These are phyloP conservation scores for Anoplolepis gracilipes DNA, from an alignment of 1,140 invertebrate species.

Conservation along the genomic window DNA sequence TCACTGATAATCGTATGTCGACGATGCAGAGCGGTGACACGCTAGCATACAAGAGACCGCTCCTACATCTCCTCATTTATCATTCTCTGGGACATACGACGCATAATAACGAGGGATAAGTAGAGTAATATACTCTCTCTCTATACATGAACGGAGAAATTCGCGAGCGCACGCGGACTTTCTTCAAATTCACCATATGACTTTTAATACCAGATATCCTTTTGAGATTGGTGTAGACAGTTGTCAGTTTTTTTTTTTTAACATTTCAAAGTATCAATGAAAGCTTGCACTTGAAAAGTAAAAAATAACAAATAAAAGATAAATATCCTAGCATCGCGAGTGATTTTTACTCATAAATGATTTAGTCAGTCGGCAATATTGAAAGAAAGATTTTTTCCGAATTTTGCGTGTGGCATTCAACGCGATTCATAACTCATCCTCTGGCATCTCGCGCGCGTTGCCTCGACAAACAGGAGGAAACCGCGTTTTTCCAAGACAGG, in stretches of 20 bases:
- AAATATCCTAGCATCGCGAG: not conserved
- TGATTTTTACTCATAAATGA: not conserved
- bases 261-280: not conserved
- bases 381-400: not conserved
- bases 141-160: slow-evolving; percentile 18
- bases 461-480: not conserved
- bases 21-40: slow-evolving; percentile 28
- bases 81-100: slow-evolving; percentile 33
- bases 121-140: slow-evolving; percentile 60
- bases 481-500: slow-evolving; percentile 6
- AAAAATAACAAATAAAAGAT: not conserved
- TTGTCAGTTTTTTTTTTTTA: not conserved
- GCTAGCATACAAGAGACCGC: slow-evolving; percentile 19
- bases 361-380: slow-evolving; percentile 16
- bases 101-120: slow-evolving; percentile 66
- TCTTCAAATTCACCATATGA: not conserved
- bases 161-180: not conserved
- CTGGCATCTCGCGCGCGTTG: not conserved
- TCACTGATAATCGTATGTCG: slow-evolving; percentile 47
- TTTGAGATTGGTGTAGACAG: not conserved
- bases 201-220: not conserved
- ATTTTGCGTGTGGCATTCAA: not conserved
- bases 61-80: slow-evolving; percentile 53
- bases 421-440: not conserved
- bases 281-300: not conserved